phyloP scores from a whole-genome alignment of 2,888 invertebrate species.

The Pammene fasciana region DNA sequence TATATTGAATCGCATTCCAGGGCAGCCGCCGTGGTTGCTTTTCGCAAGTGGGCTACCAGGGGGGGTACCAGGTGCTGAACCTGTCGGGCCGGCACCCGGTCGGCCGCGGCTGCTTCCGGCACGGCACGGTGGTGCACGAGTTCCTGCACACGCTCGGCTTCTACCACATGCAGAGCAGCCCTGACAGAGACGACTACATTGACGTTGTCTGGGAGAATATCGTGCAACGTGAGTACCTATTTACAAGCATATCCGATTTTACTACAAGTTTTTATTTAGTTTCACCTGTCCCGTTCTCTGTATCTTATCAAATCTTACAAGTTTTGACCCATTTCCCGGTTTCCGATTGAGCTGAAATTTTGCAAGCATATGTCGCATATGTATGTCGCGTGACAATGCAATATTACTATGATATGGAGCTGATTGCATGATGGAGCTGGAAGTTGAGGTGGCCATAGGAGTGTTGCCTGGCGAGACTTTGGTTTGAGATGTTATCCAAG shows the following conservation, averaged over 20 bases:
- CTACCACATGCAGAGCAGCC: conserved; percentile 92
- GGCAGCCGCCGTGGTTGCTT: conserved; percentile 77
- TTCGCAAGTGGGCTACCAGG: conserved; percentile 78
- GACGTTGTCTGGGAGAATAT: conserved; percentile 89
- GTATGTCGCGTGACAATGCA: too few relatives aligned
- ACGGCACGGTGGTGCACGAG: conserved; percentile 90
- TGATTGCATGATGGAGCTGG: too few relatives aligned
- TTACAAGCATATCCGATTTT: background rate
- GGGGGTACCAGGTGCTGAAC: conserved; percentile 82
- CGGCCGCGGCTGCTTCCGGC: conserved; percentile 84
- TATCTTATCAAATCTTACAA: too few relatives aligned
- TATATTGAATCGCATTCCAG: conserved; percentile 49
- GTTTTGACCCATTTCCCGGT: too few relatives aligned
- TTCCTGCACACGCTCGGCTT: conserved; percentile 91
- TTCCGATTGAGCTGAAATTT: too few relatives aligned
- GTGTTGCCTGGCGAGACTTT: too few relatives aligned
- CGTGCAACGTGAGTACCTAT: conserved; percentile 77
- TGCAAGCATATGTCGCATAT: too few relatives aligned
- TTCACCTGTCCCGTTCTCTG: too few relatives aligned
- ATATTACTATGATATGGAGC: too few relatives aligned
- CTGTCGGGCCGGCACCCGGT: conserved; percentile 80
- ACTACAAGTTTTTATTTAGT: background rate
- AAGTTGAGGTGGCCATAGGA: too few relatives aligned
- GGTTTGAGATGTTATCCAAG: too few relatives aligned
- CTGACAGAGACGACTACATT: conserved; percentile 90